Evolutionary conservation across 2,113 vertebrate species (phyloP).

Genomic region (Dendrocopos noguchii): DNA sequence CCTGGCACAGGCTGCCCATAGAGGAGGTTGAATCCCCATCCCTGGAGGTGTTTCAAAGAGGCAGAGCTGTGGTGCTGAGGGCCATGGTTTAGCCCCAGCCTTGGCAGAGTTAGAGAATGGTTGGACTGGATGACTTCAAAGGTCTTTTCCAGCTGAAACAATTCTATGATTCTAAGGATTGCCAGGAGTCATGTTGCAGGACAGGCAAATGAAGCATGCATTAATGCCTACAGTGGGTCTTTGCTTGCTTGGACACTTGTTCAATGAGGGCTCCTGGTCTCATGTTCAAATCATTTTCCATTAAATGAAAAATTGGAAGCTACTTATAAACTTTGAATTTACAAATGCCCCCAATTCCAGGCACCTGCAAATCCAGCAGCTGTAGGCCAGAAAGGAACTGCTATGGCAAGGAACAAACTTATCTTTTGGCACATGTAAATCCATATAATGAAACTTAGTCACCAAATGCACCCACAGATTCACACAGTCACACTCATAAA

Average conservation of each 20-base stretch:
- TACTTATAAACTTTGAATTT: neutral
- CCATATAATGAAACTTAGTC: neutral
- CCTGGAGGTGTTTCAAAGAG: too few relatives aligned
- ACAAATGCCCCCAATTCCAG: neutral
- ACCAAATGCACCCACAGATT: neutral
- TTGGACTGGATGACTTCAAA: too few relatives aligned
- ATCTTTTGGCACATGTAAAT: neutral
- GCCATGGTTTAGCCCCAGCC: too few relatives aligned
- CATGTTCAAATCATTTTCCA: neutral
- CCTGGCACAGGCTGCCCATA: too few relatives aligned
- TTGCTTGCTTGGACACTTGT: neutral
- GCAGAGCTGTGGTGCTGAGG: too few relatives aligned
- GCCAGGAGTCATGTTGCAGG: neutral
- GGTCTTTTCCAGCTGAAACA: too few relatives aligned
- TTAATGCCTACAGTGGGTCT: neutral
- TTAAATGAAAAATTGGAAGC: neutral
- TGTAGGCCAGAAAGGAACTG: neutral
- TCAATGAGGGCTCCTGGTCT: neutral
- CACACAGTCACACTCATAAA: neutral
- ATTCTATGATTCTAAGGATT: too few relatives aligned
- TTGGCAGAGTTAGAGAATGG: too few relatives aligned
- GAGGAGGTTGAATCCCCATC: too few relatives aligned
- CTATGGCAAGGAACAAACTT: neutral
- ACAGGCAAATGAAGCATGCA: neutral
- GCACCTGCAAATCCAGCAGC: neutral